Conservation (phyloP, 2,113 vertebrate species). For the Phrynosoma platyrhinos region DNA sequence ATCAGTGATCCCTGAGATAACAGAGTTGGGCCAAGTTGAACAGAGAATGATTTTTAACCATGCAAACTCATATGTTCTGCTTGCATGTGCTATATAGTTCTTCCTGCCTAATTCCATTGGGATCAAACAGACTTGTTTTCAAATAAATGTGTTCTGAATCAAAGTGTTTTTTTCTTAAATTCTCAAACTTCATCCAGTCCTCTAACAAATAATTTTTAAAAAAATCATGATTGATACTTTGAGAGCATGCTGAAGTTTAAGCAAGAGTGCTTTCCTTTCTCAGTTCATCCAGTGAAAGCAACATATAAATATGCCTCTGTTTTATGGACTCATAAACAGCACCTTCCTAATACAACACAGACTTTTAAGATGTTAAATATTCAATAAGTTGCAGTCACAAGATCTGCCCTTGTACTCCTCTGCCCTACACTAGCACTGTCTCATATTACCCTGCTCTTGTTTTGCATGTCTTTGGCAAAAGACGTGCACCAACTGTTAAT, state of each 20-base stretch:
- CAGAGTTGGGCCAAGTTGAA: too few relatives aligned
- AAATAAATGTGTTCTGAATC: not conserved
- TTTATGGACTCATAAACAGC: rapidly evolving
- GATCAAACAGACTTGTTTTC: not conserved
- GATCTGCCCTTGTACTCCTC: constrained; percentile 34
- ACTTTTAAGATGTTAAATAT: constrained; percentile 52
- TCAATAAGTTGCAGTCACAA: constrained; percentile 36
- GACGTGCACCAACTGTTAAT: constrained; percentile 60
- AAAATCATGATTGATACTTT: too few relatives aligned
- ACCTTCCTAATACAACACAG: not conserved
- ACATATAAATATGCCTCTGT: not conserved
- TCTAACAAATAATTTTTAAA: too few relatives aligned
- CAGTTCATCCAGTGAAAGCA: not conserved
- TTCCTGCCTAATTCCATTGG: not conserved
- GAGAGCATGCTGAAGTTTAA: not conserved
- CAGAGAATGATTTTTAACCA: not conserved
- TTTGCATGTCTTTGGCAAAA: constrained; percentile 13
- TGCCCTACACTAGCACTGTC: not conserved
- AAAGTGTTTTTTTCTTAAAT: not conserved
- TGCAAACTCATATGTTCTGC: not conserved
- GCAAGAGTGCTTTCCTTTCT: not conserved
- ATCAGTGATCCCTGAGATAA: too few relatives aligned
- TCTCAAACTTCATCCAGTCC: not conserved
- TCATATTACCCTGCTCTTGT: constrained; percentile 54
- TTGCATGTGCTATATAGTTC: not conserved